Conservation (phyloP, 2,888 invertebrate genomes). For the Dioctria rufipes region DNA sequence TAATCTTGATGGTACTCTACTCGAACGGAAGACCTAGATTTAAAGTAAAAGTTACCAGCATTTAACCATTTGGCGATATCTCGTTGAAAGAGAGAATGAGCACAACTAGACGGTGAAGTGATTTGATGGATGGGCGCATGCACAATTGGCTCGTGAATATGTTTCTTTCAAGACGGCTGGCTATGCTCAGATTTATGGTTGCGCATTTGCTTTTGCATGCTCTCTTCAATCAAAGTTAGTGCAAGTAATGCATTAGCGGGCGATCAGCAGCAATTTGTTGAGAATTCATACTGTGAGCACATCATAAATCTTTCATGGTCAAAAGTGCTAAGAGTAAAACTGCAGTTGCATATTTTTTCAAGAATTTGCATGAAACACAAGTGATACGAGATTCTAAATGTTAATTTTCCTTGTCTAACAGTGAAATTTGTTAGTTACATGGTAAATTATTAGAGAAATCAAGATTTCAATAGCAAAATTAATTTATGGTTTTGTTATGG, state of each 20-base stretch:
- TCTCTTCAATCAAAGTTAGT: background rate
- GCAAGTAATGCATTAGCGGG: background rate
- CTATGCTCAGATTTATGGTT: slow-evolving; percentile 8
- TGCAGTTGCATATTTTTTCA: slow-evolving; percentile 7
- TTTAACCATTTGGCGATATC: slow-evolving; percentile 28
- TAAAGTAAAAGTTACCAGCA: slow-evolving; percentile 37
- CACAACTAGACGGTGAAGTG: slow-evolving; percentile 20
- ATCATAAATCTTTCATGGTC: slow-evolving; percentile 29
- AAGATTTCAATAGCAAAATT: background rate
- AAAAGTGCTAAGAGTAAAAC: slow-evolving; percentile 38
- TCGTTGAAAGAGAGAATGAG: slow-evolving; percentile 13
- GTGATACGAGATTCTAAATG: slow-evolving; percentile 16
- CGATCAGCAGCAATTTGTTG: background rate
- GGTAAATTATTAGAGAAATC: background rate
- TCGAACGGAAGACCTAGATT: slow-evolving; percentile 38
- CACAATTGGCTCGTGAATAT: background rate
- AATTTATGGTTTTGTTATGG: too few species aligned
- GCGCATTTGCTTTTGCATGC: slow-evolving; percentile 1
- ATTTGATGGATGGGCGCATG: slow-evolving; percentile 25
- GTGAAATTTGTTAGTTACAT: background rate
- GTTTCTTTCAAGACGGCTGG: background rate
- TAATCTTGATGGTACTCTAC: background rate
- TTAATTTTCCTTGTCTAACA: background rate
- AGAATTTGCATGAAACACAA: slow-evolving; percentile 39
- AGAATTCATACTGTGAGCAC: background rate